A percentile compares a stretch with the other conserved stretches of the same genome.
These are phyloP conservation scores for Cosmia pyralina DNA, from an alignment of 2,888 invertebrate genomes.

Conservation along the genomic window DNA sequence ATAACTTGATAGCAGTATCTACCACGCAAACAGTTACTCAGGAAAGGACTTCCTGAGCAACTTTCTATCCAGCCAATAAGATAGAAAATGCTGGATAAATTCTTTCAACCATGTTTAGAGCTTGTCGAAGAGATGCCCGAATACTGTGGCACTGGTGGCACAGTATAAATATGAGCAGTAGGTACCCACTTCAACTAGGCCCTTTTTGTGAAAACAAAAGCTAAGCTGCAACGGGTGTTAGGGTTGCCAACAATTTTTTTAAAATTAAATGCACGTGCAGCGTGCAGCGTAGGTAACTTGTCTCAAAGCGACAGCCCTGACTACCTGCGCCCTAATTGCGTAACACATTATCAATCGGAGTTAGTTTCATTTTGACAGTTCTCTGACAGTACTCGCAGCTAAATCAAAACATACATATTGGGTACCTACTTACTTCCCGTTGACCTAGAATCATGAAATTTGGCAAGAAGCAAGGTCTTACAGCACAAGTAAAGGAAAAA, in stretches of 20 bases:
- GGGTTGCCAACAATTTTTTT: background rate
- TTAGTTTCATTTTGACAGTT: too few species aligned
- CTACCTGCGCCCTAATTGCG: too few species aligned
- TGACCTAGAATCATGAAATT: too few species aligned
- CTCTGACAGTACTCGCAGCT: too few species aligned
- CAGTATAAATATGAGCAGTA: background rate
- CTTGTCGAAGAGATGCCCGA: background rate
- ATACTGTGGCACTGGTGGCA: background rate
- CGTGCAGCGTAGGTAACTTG: background rate
- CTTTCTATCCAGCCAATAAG: constrained; percentile 28
- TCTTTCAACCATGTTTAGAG: background rate
- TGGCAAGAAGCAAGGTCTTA: too few species aligned
- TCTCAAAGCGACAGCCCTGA: background rate
- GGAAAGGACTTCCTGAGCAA: constrained; percentile 36
- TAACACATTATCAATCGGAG: too few species aligned
- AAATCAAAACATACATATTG: too few species aligned
- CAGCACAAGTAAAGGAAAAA: too few species aligned
- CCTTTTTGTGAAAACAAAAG: background rate
- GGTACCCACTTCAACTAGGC: background rate
- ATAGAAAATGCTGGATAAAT: background rate
- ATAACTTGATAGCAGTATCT: constrained; percentile 7
- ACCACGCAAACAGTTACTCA: background rate
- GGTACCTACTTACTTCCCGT: too few species aligned
- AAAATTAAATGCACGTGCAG: background rate
- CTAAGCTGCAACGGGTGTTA: background rate